Conservation (phyloP, 1,140 invertebrate genomes). For the Pseudomyrmex gracilis region DNA sequence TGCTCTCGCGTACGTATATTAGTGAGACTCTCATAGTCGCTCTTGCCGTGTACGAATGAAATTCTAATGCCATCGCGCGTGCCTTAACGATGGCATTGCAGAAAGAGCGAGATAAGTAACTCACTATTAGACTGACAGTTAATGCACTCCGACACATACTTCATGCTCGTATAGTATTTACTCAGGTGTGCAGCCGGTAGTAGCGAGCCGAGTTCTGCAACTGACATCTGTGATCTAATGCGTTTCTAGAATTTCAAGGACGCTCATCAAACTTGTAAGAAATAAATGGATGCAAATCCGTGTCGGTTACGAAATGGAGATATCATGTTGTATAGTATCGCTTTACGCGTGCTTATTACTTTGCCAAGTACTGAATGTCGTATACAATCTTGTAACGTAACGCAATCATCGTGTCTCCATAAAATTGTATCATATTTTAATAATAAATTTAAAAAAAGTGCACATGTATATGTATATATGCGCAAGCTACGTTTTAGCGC, state of each 20-base stretch:
- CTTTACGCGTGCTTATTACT: not conserved
- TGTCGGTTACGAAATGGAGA: constrained; percentile 16
- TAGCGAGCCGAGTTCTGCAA: not conserved
- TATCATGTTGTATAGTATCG: not conserved
- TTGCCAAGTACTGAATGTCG: not conserved
- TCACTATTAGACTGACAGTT: constrained; percentile 42
- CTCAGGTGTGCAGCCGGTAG: constrained; percentile 61
- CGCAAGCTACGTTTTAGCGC: not conserved
- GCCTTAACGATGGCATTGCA: constrained; percentile 7
- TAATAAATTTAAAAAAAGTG: not conserved
- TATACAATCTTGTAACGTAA: not conserved
- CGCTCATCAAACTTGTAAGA: constrained; percentile 28
- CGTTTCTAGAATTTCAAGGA: constrained; percentile 45
- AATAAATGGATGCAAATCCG: constrained; percentile 27
- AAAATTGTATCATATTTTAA: too few relatives aligned
- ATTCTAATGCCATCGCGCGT: constrained; percentile 1
- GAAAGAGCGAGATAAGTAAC: constrained; percentile 58
- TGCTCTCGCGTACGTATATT: too few relatives aligned
- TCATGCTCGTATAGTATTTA: constrained; percentile 57
- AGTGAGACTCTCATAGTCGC: not conserved
- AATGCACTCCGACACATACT: constrained; percentile 52
- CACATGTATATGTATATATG: not conserved
- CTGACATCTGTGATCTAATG: constrained; percentile 28
- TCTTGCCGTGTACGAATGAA: constrained; percentile 5
- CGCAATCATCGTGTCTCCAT: not conserved